Evolutionary conservation across 1,140 invertebrate species (phyloP).

Genomic region (Ceratina calcarata): DNA sequence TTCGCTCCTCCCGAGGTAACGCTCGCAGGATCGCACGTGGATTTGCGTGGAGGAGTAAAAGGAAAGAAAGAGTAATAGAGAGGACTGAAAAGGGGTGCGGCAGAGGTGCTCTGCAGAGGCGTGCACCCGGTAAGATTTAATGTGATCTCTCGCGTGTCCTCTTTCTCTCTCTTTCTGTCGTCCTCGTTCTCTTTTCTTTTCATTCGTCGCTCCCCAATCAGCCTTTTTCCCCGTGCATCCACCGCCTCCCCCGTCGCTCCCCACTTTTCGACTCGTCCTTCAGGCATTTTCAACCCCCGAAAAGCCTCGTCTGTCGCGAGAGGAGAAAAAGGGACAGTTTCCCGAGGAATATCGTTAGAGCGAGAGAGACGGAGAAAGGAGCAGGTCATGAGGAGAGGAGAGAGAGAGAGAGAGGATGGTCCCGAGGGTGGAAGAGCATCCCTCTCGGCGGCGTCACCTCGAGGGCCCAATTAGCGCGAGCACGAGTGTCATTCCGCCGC

Average conservation of each 20-base stretch:
- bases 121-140: slow-evolving; percentile 76
- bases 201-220: slow-evolving; percentile 33
- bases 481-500: slow-evolving; percentile 78
- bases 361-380: slow-evolving; percentile 7
- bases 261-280: slow-evolving; percentile 32
- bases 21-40: slow-evolving; percentile 3
- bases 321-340: slow-evolving; percentile 32
- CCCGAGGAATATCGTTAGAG: neutral
- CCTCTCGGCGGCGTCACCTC: slow-evolving; percentile 74
- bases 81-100: slow-evolving; percentile 38
- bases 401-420: slow-evolving; percentile 36
- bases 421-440: slow-evolving; percentile 69
- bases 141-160: slow-evolving; percentile 67
- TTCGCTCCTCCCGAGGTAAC: neutral
- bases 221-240: slow-evolving; percentile 40
- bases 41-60: slow-evolving; percentile 8
- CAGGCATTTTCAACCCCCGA: slow-evolving; percentile 62
- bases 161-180: slow-evolving; percentile 7
- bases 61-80: neutral
- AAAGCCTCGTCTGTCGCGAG: slow-evolving; percentile 57
- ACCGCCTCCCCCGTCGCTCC: neutral
- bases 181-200: slow-evolving; percentile 44
- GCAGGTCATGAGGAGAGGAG: slow-evolving; percentile 11
- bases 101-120: slow-evolving; percentile 65
- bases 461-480: slow-evolving; percentile 80